These are phyloP conservation scores for Marcusenius ussheri DNA, from an alignment of 2,113 vertebrate species.

Conservation along the genomic window DNA sequence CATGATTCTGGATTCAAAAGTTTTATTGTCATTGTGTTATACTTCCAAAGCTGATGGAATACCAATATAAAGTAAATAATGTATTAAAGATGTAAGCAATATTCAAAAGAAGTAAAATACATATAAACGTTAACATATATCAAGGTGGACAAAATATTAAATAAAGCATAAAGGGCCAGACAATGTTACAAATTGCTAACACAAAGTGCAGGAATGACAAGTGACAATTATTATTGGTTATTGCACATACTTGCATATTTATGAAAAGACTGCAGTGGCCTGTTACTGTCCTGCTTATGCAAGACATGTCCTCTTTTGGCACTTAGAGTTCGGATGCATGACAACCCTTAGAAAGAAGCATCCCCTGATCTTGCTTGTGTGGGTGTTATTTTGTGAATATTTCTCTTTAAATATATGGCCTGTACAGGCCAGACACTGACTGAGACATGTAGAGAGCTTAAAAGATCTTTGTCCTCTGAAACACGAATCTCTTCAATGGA, in stretches of 20 bases:
- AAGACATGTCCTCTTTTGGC: neutral
- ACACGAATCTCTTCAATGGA: neutral
- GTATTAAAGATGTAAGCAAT: neutral
- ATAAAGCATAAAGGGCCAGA: neutral
- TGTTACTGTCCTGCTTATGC: neutral
- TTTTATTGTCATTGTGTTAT: neutral
- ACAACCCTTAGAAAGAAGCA: neutral
- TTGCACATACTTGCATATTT: neutral
- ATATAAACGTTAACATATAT: neutral
- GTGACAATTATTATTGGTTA: neutral
- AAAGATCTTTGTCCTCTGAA: neutral
- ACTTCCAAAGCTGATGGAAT: neutral
- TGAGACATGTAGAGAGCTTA: neutral
- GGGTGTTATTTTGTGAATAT: neutral
- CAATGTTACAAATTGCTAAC: neutral
- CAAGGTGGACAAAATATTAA: neutral
- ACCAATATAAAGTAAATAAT: neutral
- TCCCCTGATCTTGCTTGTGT: neutral
- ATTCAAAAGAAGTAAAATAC: neutral
- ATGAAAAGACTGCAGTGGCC: neutral
- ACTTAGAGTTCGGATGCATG: neutral
- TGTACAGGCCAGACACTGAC: neutral
- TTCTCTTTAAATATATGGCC: neutral
- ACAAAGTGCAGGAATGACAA: neutral
- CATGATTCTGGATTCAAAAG: neutral